Conservation (phyloP, 2,888 invertebrate species). For the Acleris holmiana region DNA sequence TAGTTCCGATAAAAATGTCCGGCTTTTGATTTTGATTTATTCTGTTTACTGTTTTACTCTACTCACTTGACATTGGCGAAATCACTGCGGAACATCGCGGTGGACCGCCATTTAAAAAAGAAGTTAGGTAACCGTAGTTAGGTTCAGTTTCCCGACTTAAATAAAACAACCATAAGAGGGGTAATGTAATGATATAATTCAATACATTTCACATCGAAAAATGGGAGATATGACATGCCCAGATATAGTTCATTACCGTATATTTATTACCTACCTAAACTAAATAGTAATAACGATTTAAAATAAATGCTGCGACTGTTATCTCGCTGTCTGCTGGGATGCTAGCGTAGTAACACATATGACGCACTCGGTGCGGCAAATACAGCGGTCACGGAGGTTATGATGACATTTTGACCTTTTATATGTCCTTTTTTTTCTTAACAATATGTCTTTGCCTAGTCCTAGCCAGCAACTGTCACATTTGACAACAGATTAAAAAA, state of each 20-base stretch:
- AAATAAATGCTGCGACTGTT: conserved; percentile 43
- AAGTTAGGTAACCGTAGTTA: too few relatives aligned
- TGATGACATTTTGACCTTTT: too few relatives aligned
- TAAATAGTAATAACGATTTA: conserved; percentile 47
- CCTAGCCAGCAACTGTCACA: too few relatives aligned
- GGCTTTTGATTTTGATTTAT: too few relatives aligned
- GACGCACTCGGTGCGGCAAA: neutral
- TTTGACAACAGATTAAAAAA: too few relatives aligned
- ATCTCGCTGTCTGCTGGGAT: conserved; percentile 24
- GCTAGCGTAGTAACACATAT: neutral
- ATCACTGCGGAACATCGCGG: too few relatives aligned
- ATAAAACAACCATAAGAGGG: conserved; percentile 49
- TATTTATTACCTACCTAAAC: conserved; percentile 40
- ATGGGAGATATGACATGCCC: conserved; percentile 67
- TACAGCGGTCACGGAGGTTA: neutral
- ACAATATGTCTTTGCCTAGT: too few relatives aligned
- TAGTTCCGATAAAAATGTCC: too few relatives aligned
- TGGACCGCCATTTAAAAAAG: too few relatives aligned
- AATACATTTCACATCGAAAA: conserved; percentile 60
- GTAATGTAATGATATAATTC: conserved; percentile 65
- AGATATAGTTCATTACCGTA: conserved; percentile 25
- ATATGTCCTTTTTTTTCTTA: too few relatives aligned
- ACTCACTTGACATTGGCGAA: too few relatives aligned
- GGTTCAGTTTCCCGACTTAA: conserved; percentile 12
- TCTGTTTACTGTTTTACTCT: too few relatives aligned